These are phyloP conservation scores for Platysternon megacephalum DNA, from an alignment of 2,113 vertebrate genomes.

Conservation along the genomic window DNA sequence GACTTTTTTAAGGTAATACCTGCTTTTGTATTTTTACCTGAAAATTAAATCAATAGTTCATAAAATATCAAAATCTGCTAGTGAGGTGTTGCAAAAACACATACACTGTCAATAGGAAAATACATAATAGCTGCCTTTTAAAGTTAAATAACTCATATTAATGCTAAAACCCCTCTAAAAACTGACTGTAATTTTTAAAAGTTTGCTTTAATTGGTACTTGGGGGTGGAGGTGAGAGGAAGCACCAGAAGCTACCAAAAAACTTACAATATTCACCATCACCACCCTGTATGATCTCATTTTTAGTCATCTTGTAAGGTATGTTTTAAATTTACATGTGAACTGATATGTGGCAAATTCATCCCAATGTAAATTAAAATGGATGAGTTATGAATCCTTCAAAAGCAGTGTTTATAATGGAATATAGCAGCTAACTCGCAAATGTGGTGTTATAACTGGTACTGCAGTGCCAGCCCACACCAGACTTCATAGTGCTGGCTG, in stretches of 20 bases:
- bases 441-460: neutral
- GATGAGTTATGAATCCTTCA: neutral
- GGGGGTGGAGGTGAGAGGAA: neutral
- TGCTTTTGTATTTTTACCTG: neutral
- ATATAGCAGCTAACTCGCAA: neutral
- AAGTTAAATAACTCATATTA: neutral
- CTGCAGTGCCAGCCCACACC: too few relatives aligned
- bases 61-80: neutral
- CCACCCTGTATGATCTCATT: neutral
- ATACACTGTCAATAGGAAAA: neutral
- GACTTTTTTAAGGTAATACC: neutral
- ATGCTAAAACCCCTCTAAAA: neutral
- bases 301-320: neutral
- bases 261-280: neutral
- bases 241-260: neutral
- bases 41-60: neutral
- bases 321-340: neutral
- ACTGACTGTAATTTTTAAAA: neutral
- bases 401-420: neutral
- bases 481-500: neutral
- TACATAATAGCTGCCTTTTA: neutral
- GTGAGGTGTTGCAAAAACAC: neutral
- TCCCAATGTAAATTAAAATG: neutral
- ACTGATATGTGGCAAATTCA: neutral
- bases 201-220: neutral